A percentile compares a stretch with the other conserved stretches of the same genome.
These are phyloP conservation scores for Ptychochromis oligacanthus DNA, from an alignment of 2,113 vertebrate species.

Conservation along the genomic window DNA sequence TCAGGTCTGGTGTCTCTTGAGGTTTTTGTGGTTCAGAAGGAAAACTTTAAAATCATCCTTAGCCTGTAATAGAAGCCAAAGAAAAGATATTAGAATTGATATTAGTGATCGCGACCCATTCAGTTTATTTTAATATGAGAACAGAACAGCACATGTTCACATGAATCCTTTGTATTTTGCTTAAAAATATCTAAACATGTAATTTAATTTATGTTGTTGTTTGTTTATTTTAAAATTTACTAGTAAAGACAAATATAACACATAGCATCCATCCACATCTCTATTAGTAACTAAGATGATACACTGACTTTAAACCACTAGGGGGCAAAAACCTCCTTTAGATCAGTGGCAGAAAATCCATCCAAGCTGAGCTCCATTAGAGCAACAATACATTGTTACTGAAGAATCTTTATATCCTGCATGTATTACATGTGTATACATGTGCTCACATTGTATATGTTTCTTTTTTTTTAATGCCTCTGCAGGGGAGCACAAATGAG, in stretches of 20 bases:
- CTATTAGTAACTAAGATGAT: background rate
- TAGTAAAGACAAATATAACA: background rate
- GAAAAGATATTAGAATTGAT: background rate
- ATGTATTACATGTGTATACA: background rate
- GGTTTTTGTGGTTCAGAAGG: background rate
- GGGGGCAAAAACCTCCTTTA: constrained; percentile 24
- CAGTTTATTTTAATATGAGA: background rate
- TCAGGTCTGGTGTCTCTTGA: background rate
- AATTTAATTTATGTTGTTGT: too few relatives aligned
- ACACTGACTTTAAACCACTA: constrained; percentile 26
- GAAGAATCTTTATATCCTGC: accelerated
- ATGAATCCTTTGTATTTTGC: background rate
- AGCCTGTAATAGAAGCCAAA: background rate
- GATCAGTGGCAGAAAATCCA: background rate
- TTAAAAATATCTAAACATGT: too few relatives aligned
- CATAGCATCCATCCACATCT: background rate
- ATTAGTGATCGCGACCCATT: background rate
- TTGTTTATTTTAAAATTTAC: background rate
- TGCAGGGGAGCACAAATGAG: constrained; percentile 98
- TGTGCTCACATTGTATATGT: constrained; percentile 32
- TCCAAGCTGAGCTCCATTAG: background rate
- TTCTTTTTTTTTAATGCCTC: constrained; percentile 71
- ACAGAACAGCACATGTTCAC: background rate
- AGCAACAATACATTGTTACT: background rate
- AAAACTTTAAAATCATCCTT: background rate